Conservation (phyloP, 2,888 invertebrate species). For the Schizotus pectinicornis region DNA sequence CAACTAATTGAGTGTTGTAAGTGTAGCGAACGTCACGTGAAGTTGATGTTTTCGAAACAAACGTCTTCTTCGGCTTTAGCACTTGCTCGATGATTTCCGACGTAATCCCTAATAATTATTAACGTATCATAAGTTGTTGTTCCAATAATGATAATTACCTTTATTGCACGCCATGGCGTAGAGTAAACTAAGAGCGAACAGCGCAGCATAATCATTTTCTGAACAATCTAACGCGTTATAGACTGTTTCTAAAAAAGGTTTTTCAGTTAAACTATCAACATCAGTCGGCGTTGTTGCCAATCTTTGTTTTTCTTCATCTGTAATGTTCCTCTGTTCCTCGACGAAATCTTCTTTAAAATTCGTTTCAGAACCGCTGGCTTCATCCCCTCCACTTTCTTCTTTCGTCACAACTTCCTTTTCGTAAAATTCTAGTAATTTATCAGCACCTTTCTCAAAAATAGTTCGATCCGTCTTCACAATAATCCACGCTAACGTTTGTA, state of each 20-base stretch:
- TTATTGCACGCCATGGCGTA: conserved; percentile 93
- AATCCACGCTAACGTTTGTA: conserved; percentile 88
- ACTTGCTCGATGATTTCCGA: conserved; percentile 81
- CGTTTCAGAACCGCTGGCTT: conserved; percentile 41
- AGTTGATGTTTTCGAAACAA: conserved; percentile 44
- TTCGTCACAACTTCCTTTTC: conserved; percentile 44
- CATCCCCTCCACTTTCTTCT: conserved; percentile 35
- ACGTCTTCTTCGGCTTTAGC: conserved; percentile 65
- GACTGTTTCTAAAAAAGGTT: conserved; percentile 89
- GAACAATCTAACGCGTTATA: conserved; percentile 84
- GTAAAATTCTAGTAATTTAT: conserved; percentile 53
- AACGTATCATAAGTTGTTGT: not conserved
- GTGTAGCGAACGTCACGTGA: conserved; percentile 58
- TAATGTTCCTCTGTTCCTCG: conserved; percentile 75
- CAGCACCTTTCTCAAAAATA: conserved; percentile 53
- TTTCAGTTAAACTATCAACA: conserved; percentile 61
- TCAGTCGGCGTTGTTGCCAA: conserved; percentile 42
- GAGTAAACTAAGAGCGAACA: conserved; percentile 89
- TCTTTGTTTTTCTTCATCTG: conserved; percentile 89
- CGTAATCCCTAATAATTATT: conserved; percentile 72
- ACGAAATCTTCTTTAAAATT: conserved; percentile 46
- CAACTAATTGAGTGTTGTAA: conserved; percentile 83
- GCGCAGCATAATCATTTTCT: conserved; percentile 93
- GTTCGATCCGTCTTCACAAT: conserved; percentile 80
- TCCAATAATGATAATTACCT: conserved; percentile 68